A percentile compares a stretch with the other conserved stretches of the same genome.
These are phyloP conservation scores for Acrocyrtus sp. DNA, from an alignment of 2,888 invertebrate genomes.

Conservation along the genomic window DNA sequence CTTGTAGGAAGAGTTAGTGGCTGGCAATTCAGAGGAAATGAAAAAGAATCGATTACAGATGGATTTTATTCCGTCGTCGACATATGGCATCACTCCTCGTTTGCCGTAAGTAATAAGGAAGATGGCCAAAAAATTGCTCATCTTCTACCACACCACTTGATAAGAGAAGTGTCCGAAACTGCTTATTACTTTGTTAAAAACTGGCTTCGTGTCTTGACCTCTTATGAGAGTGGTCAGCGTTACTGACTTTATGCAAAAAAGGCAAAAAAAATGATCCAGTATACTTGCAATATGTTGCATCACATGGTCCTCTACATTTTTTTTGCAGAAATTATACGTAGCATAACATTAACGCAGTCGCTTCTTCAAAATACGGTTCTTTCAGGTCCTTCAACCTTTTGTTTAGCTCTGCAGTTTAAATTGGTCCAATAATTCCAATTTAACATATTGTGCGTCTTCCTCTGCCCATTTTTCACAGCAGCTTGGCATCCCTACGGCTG, in stretches of 20 bases:
- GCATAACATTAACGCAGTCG: background rate
- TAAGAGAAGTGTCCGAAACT: background rate
- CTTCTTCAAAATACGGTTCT: background rate
- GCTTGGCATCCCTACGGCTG: too few relatives aligned
- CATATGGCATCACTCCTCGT: background rate
- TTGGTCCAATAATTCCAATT: background rate
- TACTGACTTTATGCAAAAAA: conserved; percentile 31
- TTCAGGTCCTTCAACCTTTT: background rate
- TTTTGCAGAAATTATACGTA: background rate
- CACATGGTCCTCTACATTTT: background rate
- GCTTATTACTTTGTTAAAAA: conserved; percentile 19
- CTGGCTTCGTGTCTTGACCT: conserved; percentile 48
- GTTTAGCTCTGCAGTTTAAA: too few relatives aligned
- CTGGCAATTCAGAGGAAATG: background rate
- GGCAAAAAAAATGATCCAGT: conserved; percentile 8
- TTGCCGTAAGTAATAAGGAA: conserved; percentile 4
- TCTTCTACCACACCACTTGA: background rate
- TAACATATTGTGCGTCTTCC: too few relatives aligned
- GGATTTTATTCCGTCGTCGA: background rate
- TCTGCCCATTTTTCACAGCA: too few relatives aligned
- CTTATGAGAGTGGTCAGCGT: conserved; percentile 10
- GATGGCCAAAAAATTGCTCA: background rate
- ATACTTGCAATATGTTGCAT: conserved; percentile 47
- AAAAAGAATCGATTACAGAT: background rate
- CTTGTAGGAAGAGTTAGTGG: too few relatives aligned